Evolutionary conservation across 1,140 invertebrate genomes (phyloP).

Genomic region (Dendroctonus valens): DNA sequence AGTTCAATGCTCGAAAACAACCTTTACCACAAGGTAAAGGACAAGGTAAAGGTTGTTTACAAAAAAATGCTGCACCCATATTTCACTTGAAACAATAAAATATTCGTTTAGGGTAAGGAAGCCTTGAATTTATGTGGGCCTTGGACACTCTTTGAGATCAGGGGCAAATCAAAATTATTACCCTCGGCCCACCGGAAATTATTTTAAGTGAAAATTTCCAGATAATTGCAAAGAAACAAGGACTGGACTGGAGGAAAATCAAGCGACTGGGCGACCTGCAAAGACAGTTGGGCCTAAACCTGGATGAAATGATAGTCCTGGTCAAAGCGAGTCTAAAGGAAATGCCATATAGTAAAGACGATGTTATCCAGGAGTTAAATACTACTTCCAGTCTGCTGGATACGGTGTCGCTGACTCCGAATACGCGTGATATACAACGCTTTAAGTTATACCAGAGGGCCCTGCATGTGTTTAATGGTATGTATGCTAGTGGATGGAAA

Average conservation of each 20-base stretch:
- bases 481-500: slow-evolving; percentile 23
- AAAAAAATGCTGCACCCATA: no score
- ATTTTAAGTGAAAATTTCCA: no score
- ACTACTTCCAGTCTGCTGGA: slow-evolving; percentile 66
- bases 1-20: no score
- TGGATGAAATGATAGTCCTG: slow-evolving; percentile 68
- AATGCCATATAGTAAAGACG: slow-evolving; percentile 71
- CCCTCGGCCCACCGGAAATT: no score
- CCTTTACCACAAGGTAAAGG: no score
- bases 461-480: slow-evolving; percentile 82
- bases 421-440: slow-evolving; percentile 64
- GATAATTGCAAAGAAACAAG: slow-evolving; percentile 69
- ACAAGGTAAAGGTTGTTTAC: no score
- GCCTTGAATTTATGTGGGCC: no score
- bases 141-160: no score
- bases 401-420: slow-evolving; percentile 63
- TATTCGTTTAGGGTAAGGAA: no score
- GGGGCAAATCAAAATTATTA: no score
- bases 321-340: slow-evolving; percentile 66
- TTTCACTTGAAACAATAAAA: no score
- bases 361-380: slow-evolving; percentile 68
- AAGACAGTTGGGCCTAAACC: slow-evolving; percentile 57
- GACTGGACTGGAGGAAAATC: slow-evolving; percentile 63
- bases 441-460: slow-evolving; percentile 86
- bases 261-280: slow-evolving; percentile 71